phyloP scores from a whole-genome alignment of 2,797 vertebrate genomes.

The Eutrigla gurnardus region DNA sequence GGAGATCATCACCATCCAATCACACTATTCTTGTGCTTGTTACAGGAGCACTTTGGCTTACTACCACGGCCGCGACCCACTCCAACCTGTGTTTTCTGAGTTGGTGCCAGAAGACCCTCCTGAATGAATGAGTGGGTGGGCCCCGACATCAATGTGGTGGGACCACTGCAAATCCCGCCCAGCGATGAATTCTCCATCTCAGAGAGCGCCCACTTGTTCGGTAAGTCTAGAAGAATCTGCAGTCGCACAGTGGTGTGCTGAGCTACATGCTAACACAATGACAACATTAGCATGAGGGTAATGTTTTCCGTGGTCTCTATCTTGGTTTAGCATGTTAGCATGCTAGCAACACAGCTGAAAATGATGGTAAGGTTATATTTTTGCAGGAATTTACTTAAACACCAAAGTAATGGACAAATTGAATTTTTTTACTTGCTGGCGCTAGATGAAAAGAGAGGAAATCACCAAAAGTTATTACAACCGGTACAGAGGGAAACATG shows the following conservation, averaged over 20 bases:
- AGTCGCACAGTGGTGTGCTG: not conserved
- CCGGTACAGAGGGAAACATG: too few species aligned
- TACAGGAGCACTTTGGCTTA: slow-evolving; percentile 29
- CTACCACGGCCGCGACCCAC: not conserved
- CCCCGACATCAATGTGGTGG: slow-evolving; percentile 91
- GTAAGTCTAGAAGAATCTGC: slow-evolving; percentile 82
- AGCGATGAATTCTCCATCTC: slow-evolving; percentile 90
- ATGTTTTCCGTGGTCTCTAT: not conserved
- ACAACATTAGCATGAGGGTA: slow-evolving; percentile 1
- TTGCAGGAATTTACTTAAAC: not conserved
- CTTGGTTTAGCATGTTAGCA: not conserved
- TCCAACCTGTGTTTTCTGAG: slow-evolving; percentile 44
- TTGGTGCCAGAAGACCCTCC: slow-evolving; percentile 53
- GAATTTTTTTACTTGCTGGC: not conserved
- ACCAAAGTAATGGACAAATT: not conserved
- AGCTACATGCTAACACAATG: not conserved
- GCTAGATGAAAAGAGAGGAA: not conserved
- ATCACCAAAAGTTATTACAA: not conserved
- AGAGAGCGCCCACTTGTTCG: slow-evolving; percentile 90
- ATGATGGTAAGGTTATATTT: not conserved
- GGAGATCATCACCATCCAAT: not conserved
- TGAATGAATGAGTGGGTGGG: slow-evolving; percentile 89
- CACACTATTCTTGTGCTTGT: slow-evolving; percentile 38
- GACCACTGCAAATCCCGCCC: slow-evolving; percentile 87
- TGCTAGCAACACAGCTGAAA: not conserved